phyloP scores from a whole-genome alignment of 2,797 vertebrate genomes.

The Oryzias dopingdopingensis region DNA sequence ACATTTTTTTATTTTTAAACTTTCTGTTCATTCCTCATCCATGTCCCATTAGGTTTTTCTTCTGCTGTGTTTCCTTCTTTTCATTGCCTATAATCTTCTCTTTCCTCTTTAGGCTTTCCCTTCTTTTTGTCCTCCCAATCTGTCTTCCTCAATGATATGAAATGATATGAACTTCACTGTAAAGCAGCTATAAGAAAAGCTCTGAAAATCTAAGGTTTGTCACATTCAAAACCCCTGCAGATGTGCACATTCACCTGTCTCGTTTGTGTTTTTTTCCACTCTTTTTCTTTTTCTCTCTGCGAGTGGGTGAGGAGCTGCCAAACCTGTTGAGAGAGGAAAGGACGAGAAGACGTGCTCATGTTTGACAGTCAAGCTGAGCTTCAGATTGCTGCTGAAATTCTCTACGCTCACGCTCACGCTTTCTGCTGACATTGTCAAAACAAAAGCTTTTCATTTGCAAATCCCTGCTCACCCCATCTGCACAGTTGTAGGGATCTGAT shows the following conservation, averaged over 20 bases:
- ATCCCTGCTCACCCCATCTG: slow-evolving; percentile 3
- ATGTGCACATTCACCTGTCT: slow-evolving; percentile 83
- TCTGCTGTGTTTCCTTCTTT: no score
- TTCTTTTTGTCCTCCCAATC: neutral
- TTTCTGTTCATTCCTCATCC: no score
- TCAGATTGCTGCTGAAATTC: slow-evolving; percentile 9
- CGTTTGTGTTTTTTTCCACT: slow-evolving; percentile 93
- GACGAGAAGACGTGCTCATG: slow-evolving; percentile 12
- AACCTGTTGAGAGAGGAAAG: slow-evolving; percentile 73
- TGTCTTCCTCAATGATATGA: neutral
- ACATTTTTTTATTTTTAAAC: no score
- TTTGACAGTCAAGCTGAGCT: slow-evolving; percentile 18
- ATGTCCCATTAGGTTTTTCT: no score
- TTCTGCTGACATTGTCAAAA: slow-evolving; percentile 39
- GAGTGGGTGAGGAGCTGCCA: slow-evolving; percentile 89
- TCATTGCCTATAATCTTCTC: neutral
- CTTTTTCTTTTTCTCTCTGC: slow-evolving; percentile 94
- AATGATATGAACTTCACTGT: neutral
- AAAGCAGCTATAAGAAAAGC: neutral
- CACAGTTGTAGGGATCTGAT: slow-evolving; percentile 18
- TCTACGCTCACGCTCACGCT: neutral
- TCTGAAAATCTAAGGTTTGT: slow-evolving; percentile 18
- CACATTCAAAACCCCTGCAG: slow-evolving; percentile 3
- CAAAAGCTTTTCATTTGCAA: slow-evolving; percentile 18
- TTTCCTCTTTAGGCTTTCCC: neutral